Evolutionary conservation across 2,888 invertebrate species (phyloP).

Genomic region (Parthenolecanium corni): DNA sequence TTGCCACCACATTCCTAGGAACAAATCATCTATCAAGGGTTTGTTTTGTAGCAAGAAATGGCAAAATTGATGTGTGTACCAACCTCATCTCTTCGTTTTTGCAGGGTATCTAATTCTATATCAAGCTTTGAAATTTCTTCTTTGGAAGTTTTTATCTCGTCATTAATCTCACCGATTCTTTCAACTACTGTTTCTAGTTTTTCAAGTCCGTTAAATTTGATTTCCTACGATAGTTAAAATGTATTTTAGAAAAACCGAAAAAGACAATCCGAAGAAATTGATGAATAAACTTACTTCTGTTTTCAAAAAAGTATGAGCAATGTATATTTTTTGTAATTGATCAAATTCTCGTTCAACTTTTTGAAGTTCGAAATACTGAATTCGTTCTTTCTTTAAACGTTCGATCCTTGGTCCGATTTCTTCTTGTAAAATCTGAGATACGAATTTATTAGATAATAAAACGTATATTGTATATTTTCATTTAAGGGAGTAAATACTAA

Average conservation of each 20-base stretch:
- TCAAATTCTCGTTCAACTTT: constrained; percentile 74
- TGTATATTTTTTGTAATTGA: constrained; percentile 58
- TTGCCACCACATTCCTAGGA: constrained; percentile 54
- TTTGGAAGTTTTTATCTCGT: constrained; percentile 46
- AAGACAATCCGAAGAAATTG: not conserved
- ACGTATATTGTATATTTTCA: no score
- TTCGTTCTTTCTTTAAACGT: constrained; percentile 71
- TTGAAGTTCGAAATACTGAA: constrained; percentile 77
- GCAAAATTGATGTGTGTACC: not conserved
- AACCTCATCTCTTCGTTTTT: constrained; percentile 24
- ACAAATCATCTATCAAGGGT: constrained; percentile 22
- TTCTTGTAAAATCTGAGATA: constrained; percentile 54
- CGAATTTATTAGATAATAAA: constrained; percentile 18
- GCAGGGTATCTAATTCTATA: constrained; percentile 40
- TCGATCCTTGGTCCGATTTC: constrained; percentile 83
- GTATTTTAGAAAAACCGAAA: not conserved
- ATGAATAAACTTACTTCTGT: constrained; percentile 38
- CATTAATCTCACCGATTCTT: constrained; percentile 38
- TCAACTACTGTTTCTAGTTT: constrained; percentile 24
- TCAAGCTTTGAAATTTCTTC: constrained; percentile 47
- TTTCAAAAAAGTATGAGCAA: constrained; percentile 58
- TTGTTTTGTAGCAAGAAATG: not conserved
- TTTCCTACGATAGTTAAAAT: not conserved
- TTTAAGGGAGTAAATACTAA: constrained; percentile 39
- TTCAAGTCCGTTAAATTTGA: not conserved